A percentile compares a stretch with the other conserved stretches of the same genome.
phyloP scores from a whole-genome alignment of 2,113 vertebrate species.

The Aptenodytes forsteri region DNA sequence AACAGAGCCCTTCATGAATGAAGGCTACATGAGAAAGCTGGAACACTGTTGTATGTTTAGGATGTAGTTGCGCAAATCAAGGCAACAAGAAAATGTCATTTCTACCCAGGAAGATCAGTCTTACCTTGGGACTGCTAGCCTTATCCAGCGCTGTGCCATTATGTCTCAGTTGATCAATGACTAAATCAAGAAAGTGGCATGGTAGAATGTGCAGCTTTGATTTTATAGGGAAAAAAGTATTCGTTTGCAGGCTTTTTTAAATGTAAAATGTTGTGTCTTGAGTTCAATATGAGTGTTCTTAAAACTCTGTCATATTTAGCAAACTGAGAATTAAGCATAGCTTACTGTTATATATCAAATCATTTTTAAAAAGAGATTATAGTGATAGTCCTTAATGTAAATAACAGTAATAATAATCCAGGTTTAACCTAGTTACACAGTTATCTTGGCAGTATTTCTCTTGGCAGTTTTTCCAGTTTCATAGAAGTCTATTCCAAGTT shows the following conservation, averaged over 20 bases:
- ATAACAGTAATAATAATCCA: slow-evolving; percentile 47
- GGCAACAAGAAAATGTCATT: not conserved
- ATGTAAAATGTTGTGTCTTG: not conserved
- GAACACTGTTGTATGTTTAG: not conserved
- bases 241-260: not conserved
- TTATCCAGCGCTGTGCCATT: not conserved
- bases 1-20: not conserved
- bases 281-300: not conserved
- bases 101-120: not conserved
- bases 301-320: not conserved
- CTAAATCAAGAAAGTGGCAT: not conserved
- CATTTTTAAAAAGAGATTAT: not conserved
- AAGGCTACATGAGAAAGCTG: not conserved
- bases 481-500: slow-evolving; percentile 26
- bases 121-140: not conserved
- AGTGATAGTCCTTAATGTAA: slow-evolving; percentile 13
- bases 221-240: not conserved
- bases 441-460: slow-evolving; percentile 45
- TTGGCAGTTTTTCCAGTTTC: slow-evolving; percentile 42
- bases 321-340: not conserved
- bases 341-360: not conserved
- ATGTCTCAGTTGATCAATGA: not conserved
- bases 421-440: slow-evolving; percentile 53
- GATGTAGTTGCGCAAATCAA: not conserved
- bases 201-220: not conserved